A percentile compares a stretch with the other conserved stretches of the same genome.
Evolutionary conservation across 2,797 vertebrate species (phyloP).

Genomic region (Pogonophryne albipinna): DNA sequence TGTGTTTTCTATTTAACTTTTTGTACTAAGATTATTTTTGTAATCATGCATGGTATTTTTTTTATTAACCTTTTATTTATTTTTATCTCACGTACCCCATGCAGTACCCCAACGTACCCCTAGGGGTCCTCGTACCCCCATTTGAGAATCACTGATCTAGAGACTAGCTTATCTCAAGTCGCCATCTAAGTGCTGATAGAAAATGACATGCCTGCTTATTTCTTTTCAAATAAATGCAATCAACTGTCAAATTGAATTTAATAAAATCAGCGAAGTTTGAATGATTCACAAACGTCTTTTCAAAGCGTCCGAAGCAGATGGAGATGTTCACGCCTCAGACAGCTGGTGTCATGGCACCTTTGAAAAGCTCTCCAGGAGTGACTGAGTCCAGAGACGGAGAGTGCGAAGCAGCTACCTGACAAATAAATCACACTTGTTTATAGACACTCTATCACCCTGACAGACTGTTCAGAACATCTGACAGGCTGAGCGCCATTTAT

Average conservation of each 20-base stretch:
- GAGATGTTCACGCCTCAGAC: not conserved
- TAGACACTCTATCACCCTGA: constrained; percentile 26
- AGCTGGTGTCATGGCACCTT: constrained; percentile 36
- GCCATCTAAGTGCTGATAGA: not conserved
- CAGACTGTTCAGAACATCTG: constrained; percentile 22
- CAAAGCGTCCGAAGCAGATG: constrained; percentile 28
- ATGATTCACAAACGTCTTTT: constrained; percentile 14
- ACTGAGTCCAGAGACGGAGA: constrained; percentile 22
- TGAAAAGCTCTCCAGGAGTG: constrained; percentile 29
- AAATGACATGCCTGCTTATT: not conserved
- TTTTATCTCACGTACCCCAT: too few species aligned
- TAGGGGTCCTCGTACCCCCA: too few species aligned
- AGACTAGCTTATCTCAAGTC: too few species aligned
- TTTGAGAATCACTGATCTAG: too few species aligned
- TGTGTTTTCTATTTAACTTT: too few species aligned
- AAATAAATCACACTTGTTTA: too few species aligned
- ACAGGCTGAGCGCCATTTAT: constrained; percentile 9
- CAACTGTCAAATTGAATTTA: not conserved
- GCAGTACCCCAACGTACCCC: too few species aligned
- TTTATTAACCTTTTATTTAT: too few species aligned
- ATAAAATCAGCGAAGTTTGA: not conserved
- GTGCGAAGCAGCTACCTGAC: constrained; percentile 37
- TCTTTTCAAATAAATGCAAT: not conserved
- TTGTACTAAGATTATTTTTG: too few species aligned
- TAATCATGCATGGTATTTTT: too few species aligned